Base-by-base conservation (phyloP, 2,797 vertebrate species). In the Cercopithecus mitis region DNA sequence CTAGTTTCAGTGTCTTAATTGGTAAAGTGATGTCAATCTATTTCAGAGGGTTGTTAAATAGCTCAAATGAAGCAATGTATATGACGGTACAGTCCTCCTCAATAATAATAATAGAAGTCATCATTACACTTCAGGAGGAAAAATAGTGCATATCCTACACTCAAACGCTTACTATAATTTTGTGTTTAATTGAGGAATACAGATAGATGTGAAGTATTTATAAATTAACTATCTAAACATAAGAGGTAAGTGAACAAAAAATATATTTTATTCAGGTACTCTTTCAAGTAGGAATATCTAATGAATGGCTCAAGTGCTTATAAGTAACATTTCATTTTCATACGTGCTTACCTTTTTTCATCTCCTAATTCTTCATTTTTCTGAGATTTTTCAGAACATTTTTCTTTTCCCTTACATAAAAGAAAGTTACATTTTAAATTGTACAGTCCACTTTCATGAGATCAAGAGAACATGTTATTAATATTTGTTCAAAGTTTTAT, bases 351-450 rank as follows among this genome's bases (percentile, higher is more conserved):
- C 99, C 99, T 99, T 88, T 99, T 99, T 88, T 99, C 99, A 85
- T 99, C 99, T 97, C 98, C 98, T 99, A 99, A 99, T 92, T 99
- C 99, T 87, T 99, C 99, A 97, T 98, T 99, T 98, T 99, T 99
- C 97, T 99, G 99, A 50, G 99, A 99, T 98, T 99, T 99, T 96
- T 99, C 99, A 94, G 99, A 98, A 97, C 99, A 99, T 97, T 99
- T 99, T 95, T 99, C 99, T 92, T 99, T 98, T 97, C 99, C 99
- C 99, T 99, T 98, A 96, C 94, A 98, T 5, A 95, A 94, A 88
- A 95, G 77, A 98, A 95, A 98, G 52, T 95, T 87, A 85, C 33
- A 83, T 97, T 98, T 97, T 93, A 85, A 97, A 95, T 82, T 45
- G 7, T 50, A 92, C 72, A 15, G 27, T 72, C 41, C 45, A 93